Evolutionary conservation across 53 echinoderm and acorn worm species (phyloP), one percentile per base, ranked within the genome.

Genomic region (Echinarachnius parma): DNA sequence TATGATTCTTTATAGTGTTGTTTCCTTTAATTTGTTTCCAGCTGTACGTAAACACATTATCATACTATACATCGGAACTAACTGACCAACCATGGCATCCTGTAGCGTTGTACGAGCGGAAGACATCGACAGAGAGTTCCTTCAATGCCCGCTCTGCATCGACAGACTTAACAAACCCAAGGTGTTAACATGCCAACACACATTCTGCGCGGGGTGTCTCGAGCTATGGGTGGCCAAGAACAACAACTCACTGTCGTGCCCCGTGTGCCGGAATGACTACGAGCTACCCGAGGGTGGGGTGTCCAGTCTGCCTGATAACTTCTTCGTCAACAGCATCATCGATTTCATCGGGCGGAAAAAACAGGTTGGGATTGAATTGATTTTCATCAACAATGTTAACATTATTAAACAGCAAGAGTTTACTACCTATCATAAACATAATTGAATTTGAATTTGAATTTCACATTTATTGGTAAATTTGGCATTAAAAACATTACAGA

Each of bases 301-400:
- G 4, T 46, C 76, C 0, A 75, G 82, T 19, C 83, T 96, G 8
- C 87, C 98, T 3, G 98, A 96, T 60, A 96, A 96, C 61, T 96
- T 96, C 82, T 96, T 96, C 62, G 85, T 96, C 26, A 98, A 98
- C 75, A 92, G 88, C 59, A 98, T 98, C 52, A 98, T 98, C 42
- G 98, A 98, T 46, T 98, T 98, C 56, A 90, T 98, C 37, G 81
- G 86, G 35, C 83, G 84, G 26, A 94, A 94, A 62, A n/a, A n/a
- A n/a, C n/a, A n/a, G n/a, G n/a, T n/a, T n/a, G n/a, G n/a, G n/a
- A n/a, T n/a, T n/a, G n/a, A n/a, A n/a, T n/a, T n/a, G n/a, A n/a
- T n/a, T n/a, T n/a, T n/a, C n/a, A n/a, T n/a, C n/a, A n/a, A n/a
- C n/a, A n/a, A n/a, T n/a, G n/a, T n/a, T n/a, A n/a, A n/a, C n/a